Evolutionary conservation across 2,797 vertebrate species (phyloP), one percentile per base, ranked within the genome.

Genomic region (Peromyscus aztecus): DNA sequence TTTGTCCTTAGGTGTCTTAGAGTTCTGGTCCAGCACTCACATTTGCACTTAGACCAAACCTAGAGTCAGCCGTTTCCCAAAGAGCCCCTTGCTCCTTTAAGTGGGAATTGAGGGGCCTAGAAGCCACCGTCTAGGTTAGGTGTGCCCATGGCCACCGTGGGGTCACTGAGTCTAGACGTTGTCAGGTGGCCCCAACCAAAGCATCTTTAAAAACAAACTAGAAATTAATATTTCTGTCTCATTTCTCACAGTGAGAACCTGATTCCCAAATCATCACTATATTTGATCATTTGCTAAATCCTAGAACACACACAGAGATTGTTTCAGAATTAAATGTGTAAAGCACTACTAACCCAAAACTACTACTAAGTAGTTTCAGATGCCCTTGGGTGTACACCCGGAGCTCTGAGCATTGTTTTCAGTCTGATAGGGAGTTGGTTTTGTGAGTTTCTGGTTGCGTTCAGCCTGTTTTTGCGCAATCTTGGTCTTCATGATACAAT

Each of bases 241-340:
- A 24, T 84, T 94, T 95, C 49, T 96, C 52, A 55, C n/a, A 55
- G 12, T 89, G 29, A 77, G 82, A 94, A 31, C 52, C 37, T 73
- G 40, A 16, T 90, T 88, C 84, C 49, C 34, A 34, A 92, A 94
- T 71, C n/a, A 23, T 87, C 59, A 69, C 24, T 46, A 37, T 80
- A 67, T 55, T 65, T 88, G 46, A 55, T 77, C n/a, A 40, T 82
- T 83, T 87, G 31, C 83, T 85, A 86, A 55, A 52, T n/a, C 49
- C 57, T 87, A 52, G 24, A 89, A 80, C 77, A 61, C 2, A 86
- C 31, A 43, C 49, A 52, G 55, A 29, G 80, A 31, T 77, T 2
- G 6, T 90, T 88, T 85, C 37, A 63, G n/a, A 87, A 61, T 80
- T 83, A 52, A 67, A 13, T 34, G 17, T 81, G 17, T 17, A 34